A percentile compares a stretch with the other conserved stretches of the same genome.
Conservation (phyloP, 2,888 invertebrate species). For the Willowsia nigromaculata region DNA sequence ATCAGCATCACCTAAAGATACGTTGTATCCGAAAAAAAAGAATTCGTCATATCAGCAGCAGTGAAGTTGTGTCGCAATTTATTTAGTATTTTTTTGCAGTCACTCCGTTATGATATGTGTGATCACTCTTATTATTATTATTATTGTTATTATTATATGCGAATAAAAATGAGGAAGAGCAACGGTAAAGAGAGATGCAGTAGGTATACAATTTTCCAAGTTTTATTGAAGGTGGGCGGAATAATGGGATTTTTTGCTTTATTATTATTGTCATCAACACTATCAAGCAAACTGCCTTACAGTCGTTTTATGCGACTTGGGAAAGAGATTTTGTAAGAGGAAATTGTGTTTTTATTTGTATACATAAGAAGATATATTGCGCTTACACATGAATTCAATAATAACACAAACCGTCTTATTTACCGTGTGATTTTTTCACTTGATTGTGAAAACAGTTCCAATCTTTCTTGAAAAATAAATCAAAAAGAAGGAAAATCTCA, state of each 20-base stretch:
- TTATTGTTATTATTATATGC: neutral
- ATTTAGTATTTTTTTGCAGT: neutral
- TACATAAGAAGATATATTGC: neutral
- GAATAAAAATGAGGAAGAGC: neutral
- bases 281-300: neutral
- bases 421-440: neutral
- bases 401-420: neutral
- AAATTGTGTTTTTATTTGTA: neutral
- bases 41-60: neutral
- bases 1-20: neutral
- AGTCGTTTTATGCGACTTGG: neutral
- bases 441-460: neutral
- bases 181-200: neutral
- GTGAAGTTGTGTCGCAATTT: neutral
- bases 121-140: too few relatives aligned
- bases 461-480: constrained; percentile 31
- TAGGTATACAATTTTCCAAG: neutral
- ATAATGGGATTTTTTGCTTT: constrained; percentile 18
- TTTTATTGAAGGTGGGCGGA: constrained; percentile 16
- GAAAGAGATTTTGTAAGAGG: neutral
- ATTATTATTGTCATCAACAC: neutral
- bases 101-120: too few relatives aligned
- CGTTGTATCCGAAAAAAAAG: neutral
- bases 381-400: neutral
- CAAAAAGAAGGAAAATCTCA: constrained; percentile 30